These are phyloP conservation scores for Cremastinae sp. DNA, from an alignment of 2,888 invertebrate genomes.

Conservation along the genomic window DNA sequence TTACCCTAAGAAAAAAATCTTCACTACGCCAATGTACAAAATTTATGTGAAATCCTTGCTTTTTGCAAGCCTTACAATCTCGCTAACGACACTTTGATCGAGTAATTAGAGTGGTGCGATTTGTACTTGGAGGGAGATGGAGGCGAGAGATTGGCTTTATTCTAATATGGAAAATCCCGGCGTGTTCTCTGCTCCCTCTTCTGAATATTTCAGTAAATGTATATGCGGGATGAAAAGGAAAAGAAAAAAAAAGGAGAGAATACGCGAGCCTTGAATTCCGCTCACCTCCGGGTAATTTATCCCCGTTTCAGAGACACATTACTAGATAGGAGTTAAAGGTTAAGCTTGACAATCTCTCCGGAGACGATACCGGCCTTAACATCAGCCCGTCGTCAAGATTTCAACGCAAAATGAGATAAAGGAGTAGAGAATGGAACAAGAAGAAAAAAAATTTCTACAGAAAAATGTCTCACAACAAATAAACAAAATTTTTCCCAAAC, in stretches of 20 bases:
- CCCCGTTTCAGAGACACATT: conserved; percentile 59
- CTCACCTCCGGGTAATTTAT: conserved; percentile 62
- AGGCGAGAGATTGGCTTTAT: conserved; percentile 21
- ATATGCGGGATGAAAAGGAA: conserved; percentile 17
- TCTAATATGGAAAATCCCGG: conserved; percentile 45
- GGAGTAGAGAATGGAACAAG: background rate
- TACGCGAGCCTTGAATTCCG: conserved; percentile 56
- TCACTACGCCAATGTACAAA: no score
- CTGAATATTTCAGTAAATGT: conserved; percentile 23
- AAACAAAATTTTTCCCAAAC: no score
- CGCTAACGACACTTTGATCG: conserved; percentile 60
- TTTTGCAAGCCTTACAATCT: conserved; percentile 37
- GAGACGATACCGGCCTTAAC: conserved; percentile 33
- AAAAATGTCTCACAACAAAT: background rate
- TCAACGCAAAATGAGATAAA: conserved; percentile 28
- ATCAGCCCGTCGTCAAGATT: conserved; percentile 38
- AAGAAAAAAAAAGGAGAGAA: conserved; percentile 16
- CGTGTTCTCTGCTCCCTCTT: conserved; percentile 27
- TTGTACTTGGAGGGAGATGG: conserved; percentile 12
- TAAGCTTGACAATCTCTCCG: conserved; percentile 59
- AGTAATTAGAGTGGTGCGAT: conserved; percentile 55
- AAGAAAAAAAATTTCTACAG: conserved; percentile 9
- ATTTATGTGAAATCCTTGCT: conserved; percentile 5
- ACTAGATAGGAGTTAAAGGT: conserved; percentile 61
- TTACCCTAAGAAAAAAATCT: no score